A percentile compares a stretch with the other conserved stretches of the same genome.
These are phyloP conservation scores for Drosophila merina DNA, from an alignment of 2,888 invertebrate genomes.

Conservation along the genomic window DNA sequence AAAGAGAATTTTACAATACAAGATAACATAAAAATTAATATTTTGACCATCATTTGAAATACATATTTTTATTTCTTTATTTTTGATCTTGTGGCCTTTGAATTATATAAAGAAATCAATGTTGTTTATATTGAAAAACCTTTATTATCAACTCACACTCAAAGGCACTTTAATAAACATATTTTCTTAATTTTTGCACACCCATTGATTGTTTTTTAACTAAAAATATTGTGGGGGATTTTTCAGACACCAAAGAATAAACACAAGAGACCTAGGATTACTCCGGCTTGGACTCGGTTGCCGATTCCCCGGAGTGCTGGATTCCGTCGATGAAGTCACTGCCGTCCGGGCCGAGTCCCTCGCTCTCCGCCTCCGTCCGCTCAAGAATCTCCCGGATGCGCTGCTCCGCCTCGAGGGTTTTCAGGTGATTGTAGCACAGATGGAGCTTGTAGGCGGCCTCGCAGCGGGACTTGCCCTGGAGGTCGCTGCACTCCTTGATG, in stretches of 20 bases:
- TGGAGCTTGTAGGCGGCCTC: constrained; percentile 74
- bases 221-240: neutral
- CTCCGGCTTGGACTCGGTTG: constrained; percentile 7
- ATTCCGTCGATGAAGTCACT: constrained; percentile 52
- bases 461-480: constrained; percentile 65
- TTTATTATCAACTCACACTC: neutral
- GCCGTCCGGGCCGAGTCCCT: constrained; percentile 39
- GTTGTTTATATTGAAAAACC: neutral
- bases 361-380: constrained; percentile 41
- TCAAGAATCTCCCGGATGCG: constrained; percentile 60
- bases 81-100: too few species aligned
- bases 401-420: constrained; percentile 67
- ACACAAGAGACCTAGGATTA: neutral
- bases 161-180: neutral
- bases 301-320: constrained; percentile 34
- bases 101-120: too few species aligned
- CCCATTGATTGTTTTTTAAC: neutral
- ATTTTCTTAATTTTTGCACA: neutral
- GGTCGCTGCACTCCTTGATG: constrained; percentile 64
- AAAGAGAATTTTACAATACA: neutral
- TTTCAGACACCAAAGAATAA: neutral
- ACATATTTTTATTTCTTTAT: too few species aligned
- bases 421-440: constrained; percentile 67
- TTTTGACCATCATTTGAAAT: too few species aligned
- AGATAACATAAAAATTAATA: too few species aligned